Evolutionary conservation across 2,888 invertebrate genomes (phyloP).

Genomic region (Parnassius orleans): DNA sequence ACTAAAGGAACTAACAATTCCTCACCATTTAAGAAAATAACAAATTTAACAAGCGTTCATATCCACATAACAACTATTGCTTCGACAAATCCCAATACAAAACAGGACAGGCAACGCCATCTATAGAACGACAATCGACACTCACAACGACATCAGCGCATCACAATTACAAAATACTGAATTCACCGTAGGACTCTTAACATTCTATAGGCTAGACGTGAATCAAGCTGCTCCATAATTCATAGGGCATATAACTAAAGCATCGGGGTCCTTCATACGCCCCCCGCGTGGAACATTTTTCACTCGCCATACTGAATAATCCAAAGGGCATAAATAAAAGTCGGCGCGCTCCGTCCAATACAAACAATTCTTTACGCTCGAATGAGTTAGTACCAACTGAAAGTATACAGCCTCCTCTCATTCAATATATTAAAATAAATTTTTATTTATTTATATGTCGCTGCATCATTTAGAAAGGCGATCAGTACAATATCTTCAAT

Average conservation of each 20-base stretch:
- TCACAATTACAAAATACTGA: conserved; percentile 26
- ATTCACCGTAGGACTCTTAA: conserved; percentile 33
- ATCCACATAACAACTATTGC: not conserved
- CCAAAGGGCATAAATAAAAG: conserved; percentile 53
- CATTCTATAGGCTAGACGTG: conserved; percentile 57
- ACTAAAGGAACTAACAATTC: no score
- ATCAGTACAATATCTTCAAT: no score
- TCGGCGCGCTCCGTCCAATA: conserved; percentile 36
- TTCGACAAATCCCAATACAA: conserved; percentile 13
- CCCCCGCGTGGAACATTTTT: conserved; percentile 73
- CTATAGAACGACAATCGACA: conserved; percentile 19
- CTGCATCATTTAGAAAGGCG: no score
- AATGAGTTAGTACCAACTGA: conserved; percentile 42
- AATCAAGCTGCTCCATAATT: conserved; percentile 72
- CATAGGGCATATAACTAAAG: conserved; percentile 63
- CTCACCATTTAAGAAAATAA: no score
- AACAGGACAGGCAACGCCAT: conserved; percentile 22
- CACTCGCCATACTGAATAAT: conserved; percentile 58
- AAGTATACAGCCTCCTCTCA: conserved; percentile 6
- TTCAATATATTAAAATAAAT: not conserved
- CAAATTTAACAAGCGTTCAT: not conserved
- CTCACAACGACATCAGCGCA: conserved; percentile 18
- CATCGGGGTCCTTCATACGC: conserved; percentile 51
- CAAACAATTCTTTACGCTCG: conserved; percentile 53
- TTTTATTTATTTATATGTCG: not conserved